phyloP scores from a whole-genome alignment of 2,888 invertebrate species.

The Ischnura elegans region DNA sequence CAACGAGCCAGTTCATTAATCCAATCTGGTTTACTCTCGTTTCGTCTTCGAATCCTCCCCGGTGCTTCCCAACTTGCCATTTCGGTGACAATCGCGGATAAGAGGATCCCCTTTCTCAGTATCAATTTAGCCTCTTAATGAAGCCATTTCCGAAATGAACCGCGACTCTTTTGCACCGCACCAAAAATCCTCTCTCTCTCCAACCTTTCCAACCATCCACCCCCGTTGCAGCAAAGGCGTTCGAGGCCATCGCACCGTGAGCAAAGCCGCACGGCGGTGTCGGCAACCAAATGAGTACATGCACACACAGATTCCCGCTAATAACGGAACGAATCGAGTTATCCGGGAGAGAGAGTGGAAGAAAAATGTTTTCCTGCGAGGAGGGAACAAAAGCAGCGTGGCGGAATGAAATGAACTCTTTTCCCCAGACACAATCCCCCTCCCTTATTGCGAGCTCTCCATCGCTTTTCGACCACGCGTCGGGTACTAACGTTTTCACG shows the following conservation, averaged over 20 bases:
- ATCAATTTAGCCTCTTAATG: not conserved
- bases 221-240: not conserved
- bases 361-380: slow-evolving; percentile 21
- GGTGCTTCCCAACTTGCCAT: not conserved
- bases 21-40: not conserved
- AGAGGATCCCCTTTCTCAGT: not conserved
- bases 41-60: not conserved
- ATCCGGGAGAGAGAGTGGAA: not conserved
- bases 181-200: not conserved
- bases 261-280: not conserved
- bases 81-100: not conserved
- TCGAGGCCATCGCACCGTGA: not conserved
- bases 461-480: not conserved
- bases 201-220: not conserved
- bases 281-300: not conserved
- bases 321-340: not conserved
- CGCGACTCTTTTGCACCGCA: not conserved
- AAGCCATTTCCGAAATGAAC: slow-evolving; percentile 3
- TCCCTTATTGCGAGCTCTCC: not conserved
- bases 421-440: not conserved
- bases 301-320: too few species aligned
- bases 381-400: not conserved
- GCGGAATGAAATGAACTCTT: not conserved
- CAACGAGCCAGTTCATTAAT: not conserved
- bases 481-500: too few species aligned